phyloP scores from a whole-genome alignment of 2,888 invertebrate genomes.

The Ophion obscuratus region DNA sequence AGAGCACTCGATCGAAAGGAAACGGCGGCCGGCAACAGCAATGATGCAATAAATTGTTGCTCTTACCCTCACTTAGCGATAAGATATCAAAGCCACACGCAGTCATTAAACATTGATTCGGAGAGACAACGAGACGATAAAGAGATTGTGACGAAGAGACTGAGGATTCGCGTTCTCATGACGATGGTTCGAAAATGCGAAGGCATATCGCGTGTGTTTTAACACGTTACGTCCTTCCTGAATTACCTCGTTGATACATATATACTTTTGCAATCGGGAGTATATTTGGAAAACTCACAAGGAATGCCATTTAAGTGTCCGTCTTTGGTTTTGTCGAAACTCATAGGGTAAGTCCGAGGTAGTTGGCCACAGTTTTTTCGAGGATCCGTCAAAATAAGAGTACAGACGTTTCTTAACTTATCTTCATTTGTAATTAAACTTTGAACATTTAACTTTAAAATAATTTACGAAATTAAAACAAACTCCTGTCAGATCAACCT shows the following conservation, averaged over 20 bases:
- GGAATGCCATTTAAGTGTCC: too few species aligned
- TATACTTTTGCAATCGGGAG: background rate
- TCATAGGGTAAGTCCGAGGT: too few species aligned
- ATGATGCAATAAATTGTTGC: background rate
- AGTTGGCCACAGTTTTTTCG: too few species aligned
- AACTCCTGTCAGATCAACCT: too few species aligned
- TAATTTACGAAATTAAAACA: too few species aligned
- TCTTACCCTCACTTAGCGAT: constrained; percentile 2
- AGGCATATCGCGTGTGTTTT: background rate
- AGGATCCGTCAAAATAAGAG: too few species aligned
- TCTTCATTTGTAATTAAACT: too few species aligned
- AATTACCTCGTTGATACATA: background rate
- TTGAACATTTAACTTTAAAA: too few species aligned
- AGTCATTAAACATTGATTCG: constrained; percentile 21
- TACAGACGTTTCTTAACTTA: too few species aligned
- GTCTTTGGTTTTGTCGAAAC: too few species aligned
- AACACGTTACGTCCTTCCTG: background rate
- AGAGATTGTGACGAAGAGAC: background rate
- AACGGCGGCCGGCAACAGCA: background rate
- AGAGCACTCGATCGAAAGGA: background rate
- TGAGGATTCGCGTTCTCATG: background rate
- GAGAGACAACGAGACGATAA: background rate
- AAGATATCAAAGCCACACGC: constrained; percentile 14
- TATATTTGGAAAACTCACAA: background rate
- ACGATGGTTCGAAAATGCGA: background rate